phyloP scores from a whole-genome alignment of 2,888 invertebrate genomes.

The Pseudococcus longispinus region DNA sequence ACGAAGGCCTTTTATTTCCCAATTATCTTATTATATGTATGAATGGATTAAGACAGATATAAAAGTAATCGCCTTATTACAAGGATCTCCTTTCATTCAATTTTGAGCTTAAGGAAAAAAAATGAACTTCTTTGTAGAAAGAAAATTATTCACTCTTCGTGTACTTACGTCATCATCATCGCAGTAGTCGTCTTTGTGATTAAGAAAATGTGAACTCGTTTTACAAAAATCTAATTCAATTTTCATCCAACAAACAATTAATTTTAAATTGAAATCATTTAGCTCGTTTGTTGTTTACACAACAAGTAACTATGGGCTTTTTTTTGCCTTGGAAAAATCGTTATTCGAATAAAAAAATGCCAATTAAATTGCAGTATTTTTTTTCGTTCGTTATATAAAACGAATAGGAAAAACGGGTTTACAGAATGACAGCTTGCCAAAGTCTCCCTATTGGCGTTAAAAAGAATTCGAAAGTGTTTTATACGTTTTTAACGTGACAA shows the following conservation, averaged over 20 bases:
- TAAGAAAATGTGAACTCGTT: not conserved
- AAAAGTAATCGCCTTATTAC: not conserved
- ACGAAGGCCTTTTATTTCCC: too few relatives aligned
- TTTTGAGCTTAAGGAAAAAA: not conserved
- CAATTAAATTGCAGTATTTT: not conserved
- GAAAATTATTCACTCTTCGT: not conserved
- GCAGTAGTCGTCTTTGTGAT: not conserved
- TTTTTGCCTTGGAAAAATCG: not conserved
- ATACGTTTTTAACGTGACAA: too few relatives aligned
- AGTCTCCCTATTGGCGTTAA: too few relatives aligned
- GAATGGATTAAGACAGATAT: not conserved
- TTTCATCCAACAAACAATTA: not conserved
- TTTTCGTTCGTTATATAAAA: not conserved
- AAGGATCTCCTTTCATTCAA: not conserved
- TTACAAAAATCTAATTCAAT: not conserved
- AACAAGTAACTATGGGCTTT: not conserved
- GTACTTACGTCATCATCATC: not conserved
- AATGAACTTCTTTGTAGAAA: not conserved
- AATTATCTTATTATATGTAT: not conserved
- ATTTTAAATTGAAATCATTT: slow-evolving; percentile 1
- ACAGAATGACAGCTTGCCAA: too few relatives aligned
- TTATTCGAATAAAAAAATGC: not conserved
- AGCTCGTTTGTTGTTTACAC: not conserved
- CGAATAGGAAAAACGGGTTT: too few relatives aligned
- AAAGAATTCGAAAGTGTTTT: too few relatives aligned